A percentile compares a stretch with the other conserved stretches of the same genome.
phyloP scores from a whole-genome alignment of 2,113 vertebrate species.

The Coreoperca whiteheadi region DNA sequence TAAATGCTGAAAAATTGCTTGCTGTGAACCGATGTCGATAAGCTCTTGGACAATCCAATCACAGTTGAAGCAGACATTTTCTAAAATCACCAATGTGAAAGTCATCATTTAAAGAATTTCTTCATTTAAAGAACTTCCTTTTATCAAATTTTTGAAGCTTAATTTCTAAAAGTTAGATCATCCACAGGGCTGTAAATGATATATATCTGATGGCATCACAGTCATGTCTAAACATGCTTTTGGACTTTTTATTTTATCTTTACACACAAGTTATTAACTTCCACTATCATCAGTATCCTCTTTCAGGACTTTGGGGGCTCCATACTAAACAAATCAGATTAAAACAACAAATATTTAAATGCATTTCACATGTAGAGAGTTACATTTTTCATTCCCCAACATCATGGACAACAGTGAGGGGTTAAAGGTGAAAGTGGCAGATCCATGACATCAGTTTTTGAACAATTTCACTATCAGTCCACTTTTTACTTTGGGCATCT shows the following conservation, averaged over 20 bases:
- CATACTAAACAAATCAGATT: background rate
- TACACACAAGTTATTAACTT: background rate
- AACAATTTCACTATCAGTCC: constrained; percentile 24
- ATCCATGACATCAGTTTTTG: constrained; percentile 3
- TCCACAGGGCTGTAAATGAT: background rate
- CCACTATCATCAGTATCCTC: background rate
- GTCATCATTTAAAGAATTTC: background rate
- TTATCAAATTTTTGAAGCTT: background rate
- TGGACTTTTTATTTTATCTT: background rate
- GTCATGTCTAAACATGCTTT: background rate
- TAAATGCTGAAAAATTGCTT: background rate
- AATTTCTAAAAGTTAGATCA: background rate
- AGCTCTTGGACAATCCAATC: background rate
- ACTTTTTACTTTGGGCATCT: constrained; percentile 5
- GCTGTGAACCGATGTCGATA: background rate
- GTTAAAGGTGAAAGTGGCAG: constrained; percentile 53
- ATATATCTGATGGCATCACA: background rate
- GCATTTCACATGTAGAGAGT: background rate
- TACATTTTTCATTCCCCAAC: constrained; percentile 13
- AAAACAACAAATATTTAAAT: background rate
- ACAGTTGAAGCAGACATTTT: background rate
- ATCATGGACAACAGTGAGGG: constrained; percentile 27
- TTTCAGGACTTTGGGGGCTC: background rate
- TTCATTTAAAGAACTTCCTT: background rate
- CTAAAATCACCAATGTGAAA: rapidly evolving